These are phyloP conservation scores for Gracilinanus agilis DNA, from an alignment of 2,113 vertebrate species.

Conservation along the genomic window DNA sequence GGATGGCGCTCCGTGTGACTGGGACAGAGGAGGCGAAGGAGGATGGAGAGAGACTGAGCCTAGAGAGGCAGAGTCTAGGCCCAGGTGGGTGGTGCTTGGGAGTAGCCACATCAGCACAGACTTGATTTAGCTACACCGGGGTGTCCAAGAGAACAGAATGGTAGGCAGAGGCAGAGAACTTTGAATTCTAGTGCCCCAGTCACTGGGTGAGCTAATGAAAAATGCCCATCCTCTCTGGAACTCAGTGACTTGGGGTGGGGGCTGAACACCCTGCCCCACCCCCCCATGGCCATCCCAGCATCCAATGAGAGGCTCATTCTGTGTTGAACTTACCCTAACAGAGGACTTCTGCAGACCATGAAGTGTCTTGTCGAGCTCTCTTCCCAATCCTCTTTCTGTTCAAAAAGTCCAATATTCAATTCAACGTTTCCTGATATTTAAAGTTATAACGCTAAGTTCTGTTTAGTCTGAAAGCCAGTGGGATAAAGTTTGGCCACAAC, in stretches of 20 bases:
- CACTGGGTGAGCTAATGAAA: background rate
- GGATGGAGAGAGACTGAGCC: too few relatives aligned
- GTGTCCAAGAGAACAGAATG: too few relatives aligned
- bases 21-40: fast-evolving
- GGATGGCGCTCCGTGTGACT: background rate
- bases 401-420: background rate
- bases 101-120: background rate
- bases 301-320: background rate
- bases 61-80: too few relatives aligned
- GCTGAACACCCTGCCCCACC: too few relatives aligned
- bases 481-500: background rate
- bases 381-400: background rate
- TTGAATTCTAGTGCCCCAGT: background rate
- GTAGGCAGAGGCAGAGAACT: fast-evolving
- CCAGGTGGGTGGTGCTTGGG: too few relatives aligned
- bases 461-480: background rate
- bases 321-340: background rate
- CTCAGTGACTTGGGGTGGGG: background rate
- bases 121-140: too few relatives aligned
- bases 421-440: background rate
- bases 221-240: background rate
- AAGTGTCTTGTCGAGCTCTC: background rate
- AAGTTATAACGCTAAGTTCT: background rate
- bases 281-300: background rate
- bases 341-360: background rate